Percentiles rank a stretch among this genome's conserved stretches.
Evolutionary conservation across 2,888 invertebrate genomes (phyloP).

Genomic region (Zaprionus bogoriensis): DNA sequence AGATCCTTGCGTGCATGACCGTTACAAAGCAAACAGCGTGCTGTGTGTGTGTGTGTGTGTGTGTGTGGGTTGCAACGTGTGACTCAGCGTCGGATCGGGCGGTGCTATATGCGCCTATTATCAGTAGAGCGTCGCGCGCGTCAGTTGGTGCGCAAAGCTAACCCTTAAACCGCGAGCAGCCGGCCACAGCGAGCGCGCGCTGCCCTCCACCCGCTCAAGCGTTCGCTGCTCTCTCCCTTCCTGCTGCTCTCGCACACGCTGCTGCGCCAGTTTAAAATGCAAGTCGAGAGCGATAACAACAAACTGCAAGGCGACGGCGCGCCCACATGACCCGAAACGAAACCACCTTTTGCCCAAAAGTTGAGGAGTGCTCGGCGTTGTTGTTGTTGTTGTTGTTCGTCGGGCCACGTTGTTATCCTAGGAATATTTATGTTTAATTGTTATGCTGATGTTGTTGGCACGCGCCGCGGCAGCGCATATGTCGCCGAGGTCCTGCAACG

Average conservation of each 20-base stretch:
- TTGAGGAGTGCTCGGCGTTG: constrained; percentile 9
- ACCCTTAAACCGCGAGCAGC: constrained; percentile 54
- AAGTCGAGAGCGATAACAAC: constrained; percentile 30
- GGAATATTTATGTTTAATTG: constrained; percentile 67
- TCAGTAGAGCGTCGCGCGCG: constrained; percentile 46
- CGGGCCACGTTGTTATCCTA: constrained; percentile 52
- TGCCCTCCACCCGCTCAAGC: not conserved
- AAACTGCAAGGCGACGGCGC: constrained; percentile 42
- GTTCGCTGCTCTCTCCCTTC: not conserved
- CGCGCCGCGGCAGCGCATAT: constrained; percentile 63
- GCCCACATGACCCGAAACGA: constrained; percentile 57
- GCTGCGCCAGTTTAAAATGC: constrained; percentile 61
- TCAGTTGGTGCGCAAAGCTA: constrained; percentile 67
- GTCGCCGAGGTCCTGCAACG: constrained; percentile 52
- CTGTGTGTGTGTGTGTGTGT: not conserved
- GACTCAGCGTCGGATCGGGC: constrained; percentile 40
- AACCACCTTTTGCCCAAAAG: constrained; percentile 30
- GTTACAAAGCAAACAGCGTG: constrained; percentile 51
- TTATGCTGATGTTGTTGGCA: constrained; percentile 70
- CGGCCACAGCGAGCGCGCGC: constrained; percentile 37
- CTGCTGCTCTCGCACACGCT: not conserved
- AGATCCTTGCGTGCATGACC: constrained; percentile 69
- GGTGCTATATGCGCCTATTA: constrained; percentile 59
- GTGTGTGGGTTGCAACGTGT: constrained; percentile 6
- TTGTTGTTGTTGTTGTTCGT: constrained; percentile 2